phyloP scores from a whole-genome alignment of 2,113 vertebrate species.

The Cyphomyrus plagiostoma region DNA sequence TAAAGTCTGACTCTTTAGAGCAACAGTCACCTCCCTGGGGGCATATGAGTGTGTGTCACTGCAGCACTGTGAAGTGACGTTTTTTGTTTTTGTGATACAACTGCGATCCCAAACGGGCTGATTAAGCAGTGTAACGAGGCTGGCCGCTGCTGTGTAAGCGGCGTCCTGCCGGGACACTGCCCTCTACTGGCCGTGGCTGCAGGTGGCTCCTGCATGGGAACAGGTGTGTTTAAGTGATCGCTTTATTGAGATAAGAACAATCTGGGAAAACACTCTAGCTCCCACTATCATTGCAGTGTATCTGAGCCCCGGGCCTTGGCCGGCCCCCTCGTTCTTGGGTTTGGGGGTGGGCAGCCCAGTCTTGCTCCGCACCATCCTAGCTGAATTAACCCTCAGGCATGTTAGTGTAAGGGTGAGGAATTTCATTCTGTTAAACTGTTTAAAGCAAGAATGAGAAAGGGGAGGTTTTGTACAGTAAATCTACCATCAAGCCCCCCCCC shows the following conservation, averaged over 20 bases:
- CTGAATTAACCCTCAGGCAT: slow-evolving; percentile 50
- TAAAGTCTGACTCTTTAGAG: background rate
- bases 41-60: background rate
- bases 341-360: slow-evolving; percentile 33
- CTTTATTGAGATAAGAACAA: slow-evolving; percentile 42
- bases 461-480: background rate
- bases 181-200: slow-evolving; percentile 3
- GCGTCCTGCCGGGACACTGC: background rate
- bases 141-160: background rate
- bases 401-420: slow-evolving; percentile 55
- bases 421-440: slow-evolving; percentile 53
- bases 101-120: background rate
- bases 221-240: slow-evolving; percentile 11
- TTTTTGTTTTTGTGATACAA: background rate
- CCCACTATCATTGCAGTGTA: slow-evolving; percentile 35
- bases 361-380: slow-evolving; percentile 32
- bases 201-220: background rate
- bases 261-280: slow-evolving; percentile 39
- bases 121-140: background rate
- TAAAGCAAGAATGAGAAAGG: slow-evolving; percentile 44
- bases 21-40: background rate
- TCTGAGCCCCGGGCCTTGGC: slow-evolving; percentile 50
- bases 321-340: slow-evolving; percentile 56
- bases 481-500: slow-evolving; percentile 21
- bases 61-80: background rate